Evolutionary conservation across 1,140 invertebrate species (phyloP).

Genomic region (Tenebrio molitor): DNA sequence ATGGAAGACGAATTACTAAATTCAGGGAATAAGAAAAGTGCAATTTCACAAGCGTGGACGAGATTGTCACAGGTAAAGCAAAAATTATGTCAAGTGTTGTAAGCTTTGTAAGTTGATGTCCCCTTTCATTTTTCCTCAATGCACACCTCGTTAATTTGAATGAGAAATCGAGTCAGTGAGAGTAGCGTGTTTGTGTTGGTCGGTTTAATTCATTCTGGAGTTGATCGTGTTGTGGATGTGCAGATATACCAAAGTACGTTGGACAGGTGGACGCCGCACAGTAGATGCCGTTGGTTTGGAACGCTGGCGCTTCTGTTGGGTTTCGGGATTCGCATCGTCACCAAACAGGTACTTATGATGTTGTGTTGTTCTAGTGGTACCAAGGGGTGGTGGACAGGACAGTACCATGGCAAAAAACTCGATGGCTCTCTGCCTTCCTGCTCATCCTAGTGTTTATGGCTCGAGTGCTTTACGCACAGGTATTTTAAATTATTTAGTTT

Average conservation of each 20-base stretch:
- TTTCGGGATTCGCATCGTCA: slow-evolving; percentile 74
- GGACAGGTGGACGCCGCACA: slow-evolving; percentile 78
- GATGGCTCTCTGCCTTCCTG: slow-evolving; percentile 62
- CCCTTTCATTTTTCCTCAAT: neutral
- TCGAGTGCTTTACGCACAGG: slow-evolving; percentile 64
- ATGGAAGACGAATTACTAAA: slow-evolving; percentile 72
- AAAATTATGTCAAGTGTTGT: neutral
- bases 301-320: slow-evolving; percentile 69
- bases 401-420: slow-evolving; percentile 63
- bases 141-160: neutral
- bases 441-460: slow-evolving; percentile 62
- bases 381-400: slow-evolving; percentile 66
- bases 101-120: neutral
- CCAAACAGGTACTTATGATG: slow-evolving; percentile 70
- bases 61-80: slow-evolving; percentile 71
- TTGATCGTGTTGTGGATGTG: slow-evolving; percentile 41
- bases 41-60: slow-evolving; percentile 71
- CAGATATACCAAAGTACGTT: slow-evolving; percentile 65
- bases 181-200: neutral
- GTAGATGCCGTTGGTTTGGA: slow-evolving; percentile 71
- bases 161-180: neutral
- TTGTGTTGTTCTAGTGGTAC: slow-evolving; percentile 65
- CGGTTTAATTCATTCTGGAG: slow-evolving; percentile 10
- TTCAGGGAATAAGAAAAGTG: slow-evolving; percentile 66
- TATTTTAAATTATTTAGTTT: slow-evolving; percentile 55